Evolutionary conservation across 2,888 invertebrate species (phyloP), one percentile per base, ranked within the genome.

Genomic region (Cactoblastis cactorum): DNA sequence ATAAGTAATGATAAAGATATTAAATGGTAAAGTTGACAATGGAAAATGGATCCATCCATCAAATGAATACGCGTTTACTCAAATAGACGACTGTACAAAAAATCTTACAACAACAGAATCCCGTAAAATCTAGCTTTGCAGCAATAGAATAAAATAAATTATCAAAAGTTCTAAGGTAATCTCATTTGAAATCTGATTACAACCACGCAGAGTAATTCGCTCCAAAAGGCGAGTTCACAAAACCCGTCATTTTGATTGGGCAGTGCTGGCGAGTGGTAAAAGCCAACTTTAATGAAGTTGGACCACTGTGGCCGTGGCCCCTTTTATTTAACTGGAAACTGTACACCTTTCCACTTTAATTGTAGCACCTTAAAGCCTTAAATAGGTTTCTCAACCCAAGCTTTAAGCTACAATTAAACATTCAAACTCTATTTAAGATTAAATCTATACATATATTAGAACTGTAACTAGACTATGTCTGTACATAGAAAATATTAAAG

Each of bases 221-320:
- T 24, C 17, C 15, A 15, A 4, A 28, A 11, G 17, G 3, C 2
- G 28, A 48, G 47, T 48, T 37, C 28, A 28, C 37, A 37, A 47
- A 48, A 48, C 37, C 14, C 24, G 35, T 48, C 24, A 37, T 48
- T 38, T 48, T 37, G 38, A 48, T 48, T 48, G 24, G 35, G 24
- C 37, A 37, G 15, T 22, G 24, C 35, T 12, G 46, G 35, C 46
- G 35, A 34, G 45, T 33, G 34, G 12, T 19, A 22, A 46, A 46
- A 14, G 35, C 46, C 19, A 48, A 37, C 47, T 48, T 37, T 48
- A 48, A 48, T 48, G 37, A 48, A 48, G 47, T 48, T 48, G 37
- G 28, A 22, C 37, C 15, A 35, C 37, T 38, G 37, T 8, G 28
- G 47, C 6, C 4, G 24, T 37, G 46, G 34, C 38, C 38, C 28